These are phyloP conservation scores for Lerista edwardsae DNA, from an alignment of 2,797 vertebrate species.

Conservation along the genomic window DNA sequence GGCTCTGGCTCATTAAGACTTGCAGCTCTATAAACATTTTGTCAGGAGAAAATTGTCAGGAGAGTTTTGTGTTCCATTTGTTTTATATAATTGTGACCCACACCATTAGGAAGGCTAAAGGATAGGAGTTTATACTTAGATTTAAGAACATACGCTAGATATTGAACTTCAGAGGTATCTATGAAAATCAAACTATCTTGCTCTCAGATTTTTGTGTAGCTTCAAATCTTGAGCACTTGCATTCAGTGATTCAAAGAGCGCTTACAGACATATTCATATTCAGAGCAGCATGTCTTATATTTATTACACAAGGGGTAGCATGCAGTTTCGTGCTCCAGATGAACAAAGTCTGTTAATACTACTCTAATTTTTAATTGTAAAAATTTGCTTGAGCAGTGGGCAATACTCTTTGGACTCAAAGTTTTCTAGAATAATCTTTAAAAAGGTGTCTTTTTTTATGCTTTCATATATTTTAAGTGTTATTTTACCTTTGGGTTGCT, in stretches of 20 bases:
- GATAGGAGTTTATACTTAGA: background rate
- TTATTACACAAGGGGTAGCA: no score
- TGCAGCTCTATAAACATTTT: background rate
- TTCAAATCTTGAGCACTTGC: background rate
- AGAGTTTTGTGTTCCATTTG: background rate
- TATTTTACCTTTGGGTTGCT: slow-evolving; percentile 66
- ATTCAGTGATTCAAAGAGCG: background rate
- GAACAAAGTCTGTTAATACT: no score
- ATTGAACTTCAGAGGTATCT: background rate
- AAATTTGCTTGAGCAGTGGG: no score
- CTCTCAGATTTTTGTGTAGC: background rate
- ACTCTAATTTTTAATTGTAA: no score
- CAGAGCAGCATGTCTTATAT: background rate
- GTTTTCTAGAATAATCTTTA: background rate
- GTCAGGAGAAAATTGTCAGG: background rate
- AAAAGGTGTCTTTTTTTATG: background rate
- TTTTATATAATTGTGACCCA: background rate
- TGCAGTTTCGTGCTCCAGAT: no score
- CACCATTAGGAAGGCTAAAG: background rate
- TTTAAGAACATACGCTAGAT: background rate
- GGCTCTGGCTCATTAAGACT: background rate
- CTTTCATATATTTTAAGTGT: background rate
- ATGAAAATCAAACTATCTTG: background rate
- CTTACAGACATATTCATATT: background rate
- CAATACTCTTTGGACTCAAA: background rate